These are phyloP conservation scores for Cinara cedri DNA, from an alignment of 2,888 invertebrate genomes.

Conservation along the genomic window DNA sequence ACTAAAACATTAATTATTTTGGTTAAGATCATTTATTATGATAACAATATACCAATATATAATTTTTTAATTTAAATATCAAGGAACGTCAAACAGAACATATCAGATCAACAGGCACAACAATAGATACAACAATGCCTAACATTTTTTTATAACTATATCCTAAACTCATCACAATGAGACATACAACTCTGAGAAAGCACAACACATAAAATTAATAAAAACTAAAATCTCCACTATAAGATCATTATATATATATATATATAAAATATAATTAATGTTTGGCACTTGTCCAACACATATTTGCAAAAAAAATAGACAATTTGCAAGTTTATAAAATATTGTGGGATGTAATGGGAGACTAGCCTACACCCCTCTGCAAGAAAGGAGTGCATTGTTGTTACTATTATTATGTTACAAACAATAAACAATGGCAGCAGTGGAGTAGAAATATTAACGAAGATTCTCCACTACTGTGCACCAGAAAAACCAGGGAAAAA, in stretches of 20 bases:
- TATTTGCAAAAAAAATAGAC: too few species aligned
- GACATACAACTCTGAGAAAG: conserved; percentile 5
- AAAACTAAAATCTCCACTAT: conserved; percentile 1
- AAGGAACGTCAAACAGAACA: conserved; percentile 56
- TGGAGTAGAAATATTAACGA: too few species aligned
- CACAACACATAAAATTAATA: conserved; percentile 24
- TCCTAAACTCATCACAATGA: not conserved
- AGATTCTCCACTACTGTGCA: too few species aligned
- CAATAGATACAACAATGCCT: not conserved
- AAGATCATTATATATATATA: conserved; percentile 1
- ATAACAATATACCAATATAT: conserved; percentile 24
- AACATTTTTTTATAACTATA: not conserved
- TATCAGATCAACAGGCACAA: conserved; percentile 35
- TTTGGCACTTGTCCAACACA: conserved; percentile 36
- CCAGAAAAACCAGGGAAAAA: too few species aligned
- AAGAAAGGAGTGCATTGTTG: too few species aligned
- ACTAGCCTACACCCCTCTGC: too few species aligned
- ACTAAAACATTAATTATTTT: conserved; percentile 44
- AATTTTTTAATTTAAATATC: conserved; percentile 40
- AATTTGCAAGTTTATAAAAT: too few species aligned
- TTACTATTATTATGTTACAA: too few species aligned
- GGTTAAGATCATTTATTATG: conserved; percentile 28
- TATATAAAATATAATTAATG: too few species aligned
- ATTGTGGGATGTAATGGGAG: too few species aligned
- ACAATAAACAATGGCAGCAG: too few species aligned